Percentiles rank a stretch among this genome's conserved stretches.
These are phyloP conservation scores for Morinoia aosen DNA, from an alignment of 2,888 invertebrate genomes.

Conservation along the genomic window DNA sequence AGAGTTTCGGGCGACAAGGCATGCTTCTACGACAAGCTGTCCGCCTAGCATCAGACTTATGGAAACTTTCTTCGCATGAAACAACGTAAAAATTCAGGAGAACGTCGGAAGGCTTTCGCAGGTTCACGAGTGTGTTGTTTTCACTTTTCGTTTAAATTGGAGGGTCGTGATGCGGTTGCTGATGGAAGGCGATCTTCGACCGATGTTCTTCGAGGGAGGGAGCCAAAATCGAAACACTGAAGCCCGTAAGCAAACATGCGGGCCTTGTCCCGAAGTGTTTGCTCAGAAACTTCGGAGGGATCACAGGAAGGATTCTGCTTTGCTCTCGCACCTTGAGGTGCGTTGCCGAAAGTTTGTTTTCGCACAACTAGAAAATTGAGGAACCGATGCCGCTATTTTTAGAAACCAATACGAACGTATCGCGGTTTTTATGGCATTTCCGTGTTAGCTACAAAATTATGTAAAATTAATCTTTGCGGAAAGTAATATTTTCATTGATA, in stretches of 20 bases:
- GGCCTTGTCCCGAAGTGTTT: conserved; percentile 3
- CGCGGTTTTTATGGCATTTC: background rate
- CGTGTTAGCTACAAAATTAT: background rate
- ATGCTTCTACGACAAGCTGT: background rate
- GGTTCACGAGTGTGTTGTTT: background rate
- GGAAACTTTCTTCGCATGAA: background rate
- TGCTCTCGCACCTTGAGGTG: background rate
- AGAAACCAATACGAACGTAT: background rate
- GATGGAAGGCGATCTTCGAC: background rate
- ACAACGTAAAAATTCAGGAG: background rate
- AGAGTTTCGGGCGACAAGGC: background rate
- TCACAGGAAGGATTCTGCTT: background rate
- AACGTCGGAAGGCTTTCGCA: background rate
- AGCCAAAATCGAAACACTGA: background rate
- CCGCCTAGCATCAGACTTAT: background rate
- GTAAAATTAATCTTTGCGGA: background rate
- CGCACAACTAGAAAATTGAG: background rate
- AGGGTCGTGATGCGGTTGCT: background rate
- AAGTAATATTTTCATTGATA: background rate
- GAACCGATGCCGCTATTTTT: background rate
- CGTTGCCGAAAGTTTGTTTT: background rate
- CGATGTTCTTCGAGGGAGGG: background rate
- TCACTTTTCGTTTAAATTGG: background rate
- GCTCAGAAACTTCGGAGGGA: background rate
- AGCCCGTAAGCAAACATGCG: background rate